phyloP scores from a whole-genome alignment of 1,140 invertebrate genomes.

The Drosophila pseudoobscura region DNA sequence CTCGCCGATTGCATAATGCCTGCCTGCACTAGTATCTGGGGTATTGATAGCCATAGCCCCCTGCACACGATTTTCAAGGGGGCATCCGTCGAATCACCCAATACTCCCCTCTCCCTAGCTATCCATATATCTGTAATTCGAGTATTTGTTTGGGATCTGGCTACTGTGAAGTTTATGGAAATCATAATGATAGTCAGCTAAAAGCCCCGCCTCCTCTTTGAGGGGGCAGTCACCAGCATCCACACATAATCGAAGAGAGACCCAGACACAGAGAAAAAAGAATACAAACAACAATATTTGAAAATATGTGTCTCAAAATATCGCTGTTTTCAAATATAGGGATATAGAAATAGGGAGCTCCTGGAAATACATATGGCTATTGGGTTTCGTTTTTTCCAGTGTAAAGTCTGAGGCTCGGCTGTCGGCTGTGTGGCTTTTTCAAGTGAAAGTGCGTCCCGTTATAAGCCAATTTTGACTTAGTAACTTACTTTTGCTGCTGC shows the following conservation, averaged over 20 bases:
- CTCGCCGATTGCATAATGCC: conserved; percentile 32
- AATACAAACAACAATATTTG: too few species aligned
- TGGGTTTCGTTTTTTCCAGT: too few species aligned
- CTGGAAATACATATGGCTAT: too few species aligned
- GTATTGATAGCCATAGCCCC: conserved; percentile 7
- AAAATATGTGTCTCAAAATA: too few species aligned
- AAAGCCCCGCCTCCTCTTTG: conserved; percentile 28
- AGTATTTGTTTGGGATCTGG: not conserved
- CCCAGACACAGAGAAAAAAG: too few species aligned
- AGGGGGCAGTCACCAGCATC: conserved; percentile 3
- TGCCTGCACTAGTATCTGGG: not conserved
- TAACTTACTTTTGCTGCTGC: conserved; percentile 63
- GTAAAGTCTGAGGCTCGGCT: conserved; percentile 3
- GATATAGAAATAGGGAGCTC: too few species aligned
- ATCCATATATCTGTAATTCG: not conserved
- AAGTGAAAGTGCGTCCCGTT: conserved; percentile 75
- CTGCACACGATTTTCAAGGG: conserved; percentile 23
- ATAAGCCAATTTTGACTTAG: conserved; percentile 70
- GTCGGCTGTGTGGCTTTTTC: conserved; percentile 5
- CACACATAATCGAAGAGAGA: not conserved
- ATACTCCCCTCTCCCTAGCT: not conserved
- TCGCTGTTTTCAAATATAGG: too few species aligned
- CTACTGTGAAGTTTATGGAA: conserved; percentile 31
- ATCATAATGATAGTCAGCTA: conserved; percentile 18
- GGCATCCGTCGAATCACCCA: not conserved